phyloP scores from a whole-genome alignment of 2,113 vertebrate genomes.

The Chroicocephalus ridibundus region DNA sequence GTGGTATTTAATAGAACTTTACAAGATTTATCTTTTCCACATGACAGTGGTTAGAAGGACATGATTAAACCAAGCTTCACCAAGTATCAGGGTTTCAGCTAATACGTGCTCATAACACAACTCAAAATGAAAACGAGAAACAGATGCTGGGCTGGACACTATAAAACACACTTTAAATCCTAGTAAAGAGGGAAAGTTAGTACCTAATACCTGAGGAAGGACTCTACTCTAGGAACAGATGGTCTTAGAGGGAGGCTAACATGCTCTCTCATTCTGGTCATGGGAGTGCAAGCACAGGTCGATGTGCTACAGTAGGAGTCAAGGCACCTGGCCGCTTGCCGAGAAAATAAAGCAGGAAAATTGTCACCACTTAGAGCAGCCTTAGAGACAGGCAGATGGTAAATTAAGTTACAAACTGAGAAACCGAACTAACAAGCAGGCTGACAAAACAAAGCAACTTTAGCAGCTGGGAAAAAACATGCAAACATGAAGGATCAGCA shows the following conservation, averaged over 20 bases:
- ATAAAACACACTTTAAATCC: background rate
- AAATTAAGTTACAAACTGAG: conserved; percentile 62
- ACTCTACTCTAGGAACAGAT: conserved; percentile 44
- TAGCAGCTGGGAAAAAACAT: background rate
- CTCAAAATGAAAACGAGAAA: background rate
- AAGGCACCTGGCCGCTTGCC: conserved; percentile 49
- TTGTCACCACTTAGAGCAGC: conserved; percentile 11
- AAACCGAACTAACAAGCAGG: conserved; percentile 30
- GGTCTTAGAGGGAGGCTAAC: conserved; percentile 58
- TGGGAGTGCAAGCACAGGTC: conserved; percentile 6
- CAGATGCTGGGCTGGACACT: background rate
- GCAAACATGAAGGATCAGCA: background rate
- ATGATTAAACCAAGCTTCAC: background rate
- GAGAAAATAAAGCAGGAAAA: conserved; percentile 58
- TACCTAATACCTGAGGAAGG: conserved; percentile 18
- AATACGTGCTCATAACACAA: background rate
- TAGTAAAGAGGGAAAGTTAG: background rate
- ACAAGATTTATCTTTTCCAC: background rate
- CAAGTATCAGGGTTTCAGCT: background rate
- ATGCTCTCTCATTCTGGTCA: conserved; percentile 9
- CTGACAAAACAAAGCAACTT: conserved; percentile 44
- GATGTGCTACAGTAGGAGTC: conserved; percentile 37
- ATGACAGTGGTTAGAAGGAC: background rate
- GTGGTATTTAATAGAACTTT: background rate
- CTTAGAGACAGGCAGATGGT: conserved; percentile 53